Percentiles rank a stretch among this genome's conserved stretches.
phyloP scores from a whole-genome alignment of 2,888 invertebrate genomes.

The Sympetrum striolatum region DNA sequence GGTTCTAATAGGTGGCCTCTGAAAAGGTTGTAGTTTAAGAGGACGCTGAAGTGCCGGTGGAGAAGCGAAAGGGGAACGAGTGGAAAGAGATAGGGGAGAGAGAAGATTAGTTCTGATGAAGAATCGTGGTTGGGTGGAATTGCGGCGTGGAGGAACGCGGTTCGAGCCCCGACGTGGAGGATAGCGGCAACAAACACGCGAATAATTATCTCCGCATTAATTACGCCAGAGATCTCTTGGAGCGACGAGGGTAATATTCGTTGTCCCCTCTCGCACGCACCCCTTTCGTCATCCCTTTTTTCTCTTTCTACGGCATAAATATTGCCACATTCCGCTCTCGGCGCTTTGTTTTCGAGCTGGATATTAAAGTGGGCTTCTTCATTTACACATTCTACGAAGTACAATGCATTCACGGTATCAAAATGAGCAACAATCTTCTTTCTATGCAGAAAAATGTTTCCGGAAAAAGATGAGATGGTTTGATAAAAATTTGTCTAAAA shows the following conservation, averaged over 20 bases:
- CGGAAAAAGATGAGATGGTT: too few species aligned
- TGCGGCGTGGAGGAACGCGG: not conserved
- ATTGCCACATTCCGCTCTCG: not conserved
- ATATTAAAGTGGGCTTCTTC: too few species aligned
- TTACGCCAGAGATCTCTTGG: not conserved
- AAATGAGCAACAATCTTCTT: not conserved
- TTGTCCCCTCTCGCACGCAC: not conserved
- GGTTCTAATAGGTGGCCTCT: not conserved
- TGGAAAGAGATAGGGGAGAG: not conserved
- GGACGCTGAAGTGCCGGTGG: not conserved
- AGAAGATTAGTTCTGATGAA: not conserved
- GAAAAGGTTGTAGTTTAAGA: not conserved
- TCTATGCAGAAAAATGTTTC: not conserved
- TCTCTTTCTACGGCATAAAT: not conserved
- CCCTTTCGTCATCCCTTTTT: not conserved
- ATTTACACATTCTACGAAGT: not conserved
- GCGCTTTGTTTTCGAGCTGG: too few species aligned
- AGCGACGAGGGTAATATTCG: not conserved
- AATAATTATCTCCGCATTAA: conserved; percentile 36
- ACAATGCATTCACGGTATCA: not conserved
- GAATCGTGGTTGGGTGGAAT: not conserved
- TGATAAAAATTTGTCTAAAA: too few species aligned
- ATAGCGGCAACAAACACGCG: not conserved
- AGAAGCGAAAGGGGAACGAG: not conserved
- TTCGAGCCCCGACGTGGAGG: not conserved